Percentiles rank a stretch among this genome's conserved stretches.
Evolutionary conservation across 2,797 vertebrate species (phyloP).

Genomic region (Simalia tracyae): DNA sequence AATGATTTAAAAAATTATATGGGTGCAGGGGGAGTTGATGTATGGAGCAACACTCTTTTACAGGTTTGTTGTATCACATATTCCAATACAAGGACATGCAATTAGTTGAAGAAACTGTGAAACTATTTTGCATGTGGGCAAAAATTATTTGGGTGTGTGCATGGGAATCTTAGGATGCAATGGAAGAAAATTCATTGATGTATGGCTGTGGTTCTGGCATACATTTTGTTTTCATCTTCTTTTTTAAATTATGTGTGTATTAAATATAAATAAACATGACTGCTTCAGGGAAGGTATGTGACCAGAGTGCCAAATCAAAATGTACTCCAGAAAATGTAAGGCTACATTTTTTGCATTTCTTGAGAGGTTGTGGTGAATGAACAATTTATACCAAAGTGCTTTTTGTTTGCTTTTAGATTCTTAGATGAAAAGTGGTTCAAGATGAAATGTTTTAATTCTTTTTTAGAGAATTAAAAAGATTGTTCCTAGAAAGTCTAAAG

Average conservation of each 20-base stretch:
- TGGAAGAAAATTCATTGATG: slow-evolving; percentile 6
- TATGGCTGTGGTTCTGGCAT: not conserved
- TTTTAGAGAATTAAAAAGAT: not conserved
- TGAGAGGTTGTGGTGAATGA: not conserved
- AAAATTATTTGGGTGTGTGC: not conserved
- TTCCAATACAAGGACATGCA: not conserved
- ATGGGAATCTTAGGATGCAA: not conserved
- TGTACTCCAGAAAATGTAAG: not conserved
- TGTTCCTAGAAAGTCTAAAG: not conserved
- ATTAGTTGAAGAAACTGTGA: not conserved
- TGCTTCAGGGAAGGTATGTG: not conserved
- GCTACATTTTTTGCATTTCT: slow-evolving; percentile 9
- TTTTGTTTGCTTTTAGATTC: slow-evolving; percentile 7
- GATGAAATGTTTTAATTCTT: not conserved
- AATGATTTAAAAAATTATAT: not conserved
- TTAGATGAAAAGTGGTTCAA: not conserved
- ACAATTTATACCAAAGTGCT: not conserved
- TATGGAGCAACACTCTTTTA: not conserved
- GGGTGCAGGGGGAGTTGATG: not conserved
- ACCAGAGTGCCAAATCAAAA: slow-evolving; percentile 12
- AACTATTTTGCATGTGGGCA: not conserved
- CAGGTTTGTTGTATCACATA: not conserved
- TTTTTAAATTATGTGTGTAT: slow-evolving; percentile 10
- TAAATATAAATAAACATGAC: slow-evolving; percentile 23
- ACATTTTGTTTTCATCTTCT: slow-evolving; percentile 35